phyloP scores from a whole-genome alignment of 2,113 vertebrate genomes.

The Cairina moschata region DNA sequence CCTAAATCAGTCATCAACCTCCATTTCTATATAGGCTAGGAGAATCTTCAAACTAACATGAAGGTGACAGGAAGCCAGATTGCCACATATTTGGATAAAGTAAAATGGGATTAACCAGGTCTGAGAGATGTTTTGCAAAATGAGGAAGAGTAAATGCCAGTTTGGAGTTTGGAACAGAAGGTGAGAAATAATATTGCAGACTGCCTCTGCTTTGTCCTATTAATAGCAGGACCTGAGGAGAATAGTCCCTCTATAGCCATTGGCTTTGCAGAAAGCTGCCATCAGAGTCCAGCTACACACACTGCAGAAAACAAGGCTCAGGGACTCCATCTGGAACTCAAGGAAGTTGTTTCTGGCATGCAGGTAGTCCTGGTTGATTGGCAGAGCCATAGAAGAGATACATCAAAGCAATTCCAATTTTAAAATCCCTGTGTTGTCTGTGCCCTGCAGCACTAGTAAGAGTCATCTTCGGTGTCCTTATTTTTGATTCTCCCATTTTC shows the following conservation, averaged over 20 bases:
- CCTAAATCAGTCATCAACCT: not conserved
- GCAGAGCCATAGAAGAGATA: not conserved
- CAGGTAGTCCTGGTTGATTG: not conserved
- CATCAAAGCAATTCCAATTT: not conserved
- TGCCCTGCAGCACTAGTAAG: not conserved
- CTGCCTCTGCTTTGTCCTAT: not conserved
- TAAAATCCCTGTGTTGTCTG: not conserved
- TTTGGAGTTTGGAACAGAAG: not conserved
- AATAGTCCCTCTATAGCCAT: not conserved
- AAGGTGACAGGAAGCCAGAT: not conserved
- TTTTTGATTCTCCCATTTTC: not conserved
- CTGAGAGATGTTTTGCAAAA: not conserved
- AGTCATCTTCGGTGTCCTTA: not conserved
- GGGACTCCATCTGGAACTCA: not conserved
- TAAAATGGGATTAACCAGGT: not conserved
- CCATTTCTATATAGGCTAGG: not conserved
- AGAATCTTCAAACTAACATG: not conserved
- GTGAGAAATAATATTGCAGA: not conserved
- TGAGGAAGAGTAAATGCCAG: not conserved
- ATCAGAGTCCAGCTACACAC: rapidly evolving
- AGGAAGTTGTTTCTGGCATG: not conserved
- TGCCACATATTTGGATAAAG: not conserved
- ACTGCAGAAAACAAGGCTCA: not conserved
- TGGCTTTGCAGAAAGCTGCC: not conserved
- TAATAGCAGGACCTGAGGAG: not conserved